Evolutionary conservation across 1,140 invertebrate genomes (phyloP).

Genomic region (Pogonomyrmex californicus): DNA sequence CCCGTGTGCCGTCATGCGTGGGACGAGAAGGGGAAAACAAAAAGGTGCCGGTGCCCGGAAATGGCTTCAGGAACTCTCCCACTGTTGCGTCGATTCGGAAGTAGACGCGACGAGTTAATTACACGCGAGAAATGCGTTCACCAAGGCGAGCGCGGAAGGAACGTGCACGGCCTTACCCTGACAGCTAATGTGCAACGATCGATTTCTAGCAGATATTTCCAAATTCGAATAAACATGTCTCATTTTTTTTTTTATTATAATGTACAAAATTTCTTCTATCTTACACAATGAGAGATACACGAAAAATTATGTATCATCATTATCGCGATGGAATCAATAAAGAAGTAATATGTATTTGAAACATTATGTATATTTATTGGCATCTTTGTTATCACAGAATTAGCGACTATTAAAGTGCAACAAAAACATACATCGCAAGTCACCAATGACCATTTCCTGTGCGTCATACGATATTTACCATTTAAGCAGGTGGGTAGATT

Average conservation of each 20-base stretch:
- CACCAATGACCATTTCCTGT: conserved; percentile 76
- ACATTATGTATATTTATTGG: too few species aligned
- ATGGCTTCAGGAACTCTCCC: conserved; percentile 82
- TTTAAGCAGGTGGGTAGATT: conserved; percentile 77
- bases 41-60: conserved; percentile 83
- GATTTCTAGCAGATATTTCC: background rate
- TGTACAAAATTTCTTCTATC: background rate
- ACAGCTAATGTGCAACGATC: background rate
- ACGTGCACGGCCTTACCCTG: conserved; percentile 10
- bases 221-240: background rate
- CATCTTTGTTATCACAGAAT: background rate
- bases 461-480: conserved; percentile 78
- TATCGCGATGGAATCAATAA: background rate
- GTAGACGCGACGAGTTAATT: conserved; percentile 83
- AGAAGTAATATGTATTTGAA: background rate
- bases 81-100: conserved; percentile 81
- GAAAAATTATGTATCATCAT: background rate
- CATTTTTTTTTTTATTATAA: background rate
- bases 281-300: background rate
- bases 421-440: conserved; percentile 66
- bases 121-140: conserved; percentile 77
- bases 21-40: conserved; percentile 73
- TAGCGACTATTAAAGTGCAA: conserved; percentile 41
- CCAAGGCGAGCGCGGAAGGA: conserved; percentile 71
- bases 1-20: conserved; percentile 82